Percentiles rank a stretch among this genome's conserved stretches.
Conservation (phyloP, 2,888 invertebrate species). For the Eilema griseolum region DNA sequence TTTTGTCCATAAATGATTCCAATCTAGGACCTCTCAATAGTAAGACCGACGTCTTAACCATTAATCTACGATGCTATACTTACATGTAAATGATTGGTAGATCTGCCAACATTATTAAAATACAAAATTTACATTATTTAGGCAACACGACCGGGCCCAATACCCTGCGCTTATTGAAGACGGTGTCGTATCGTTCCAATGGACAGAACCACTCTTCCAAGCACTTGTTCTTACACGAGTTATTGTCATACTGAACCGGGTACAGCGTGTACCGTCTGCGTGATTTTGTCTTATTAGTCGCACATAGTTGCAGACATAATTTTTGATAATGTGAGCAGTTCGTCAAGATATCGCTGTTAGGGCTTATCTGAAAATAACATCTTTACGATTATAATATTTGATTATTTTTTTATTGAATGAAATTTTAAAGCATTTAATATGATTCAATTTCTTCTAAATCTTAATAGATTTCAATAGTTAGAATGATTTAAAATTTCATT, state of each 20-base stretch:
- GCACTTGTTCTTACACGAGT: neutral
- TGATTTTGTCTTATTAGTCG: neutral
- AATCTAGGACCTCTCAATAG: no score
- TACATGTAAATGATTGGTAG: no score
- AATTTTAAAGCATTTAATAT: no score
- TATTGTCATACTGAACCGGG: neutral
- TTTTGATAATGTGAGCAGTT: slow-evolving; percentile 7
- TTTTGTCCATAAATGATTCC: no score
- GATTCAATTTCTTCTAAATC: no score
- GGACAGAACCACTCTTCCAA: neutral
- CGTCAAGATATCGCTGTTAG: neutral
- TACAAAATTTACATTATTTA: neutral
- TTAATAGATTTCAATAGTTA: no score
- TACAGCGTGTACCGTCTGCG: neutral
- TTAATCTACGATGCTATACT: no score
- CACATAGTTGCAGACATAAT: slow-evolving; percentile 3
- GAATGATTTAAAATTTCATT: no score
- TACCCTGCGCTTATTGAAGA: neutral
- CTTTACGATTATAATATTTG: no score
- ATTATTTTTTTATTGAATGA: no score
- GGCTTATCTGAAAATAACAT: neutral
- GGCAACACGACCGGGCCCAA: neutral
- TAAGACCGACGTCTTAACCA: no score
- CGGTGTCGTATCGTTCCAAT: neutral
- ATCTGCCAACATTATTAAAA: no score